phyloP scores from a whole-genome alignment of 2,888 invertebrate genomes.

The Bugulina stolonifera region DNA sequence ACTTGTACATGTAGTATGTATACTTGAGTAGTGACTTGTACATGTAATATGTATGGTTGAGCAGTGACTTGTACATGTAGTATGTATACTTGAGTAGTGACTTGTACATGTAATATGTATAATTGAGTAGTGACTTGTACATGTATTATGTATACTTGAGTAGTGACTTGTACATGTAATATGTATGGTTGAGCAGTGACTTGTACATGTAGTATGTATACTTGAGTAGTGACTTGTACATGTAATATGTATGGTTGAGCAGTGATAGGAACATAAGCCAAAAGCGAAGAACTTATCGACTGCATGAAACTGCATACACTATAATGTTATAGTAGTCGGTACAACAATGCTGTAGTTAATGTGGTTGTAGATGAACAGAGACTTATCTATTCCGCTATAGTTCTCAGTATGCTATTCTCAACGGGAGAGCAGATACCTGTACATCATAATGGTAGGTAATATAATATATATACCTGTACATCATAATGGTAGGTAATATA shows the following conservation, averaged over 20 bases:
- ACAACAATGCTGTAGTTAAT: not conserved
- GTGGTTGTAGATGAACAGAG: slow-evolving; percentile 57
- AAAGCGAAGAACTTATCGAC: too few species aligned
- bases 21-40: not conserved
- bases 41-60: not conserved
- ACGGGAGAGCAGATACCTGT: slow-evolving; percentile 84
- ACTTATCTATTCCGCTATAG: slow-evolving; percentile 73
- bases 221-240: too few species aligned
- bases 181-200: not conserved
- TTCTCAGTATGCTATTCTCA: slow-evolving; percentile 81
- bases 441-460: slow-evolving; percentile 71
- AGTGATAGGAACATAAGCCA: too few species aligned
- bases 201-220: not conserved
- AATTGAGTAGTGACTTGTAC: not conserved
- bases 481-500: too few species aligned
- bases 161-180: too few species aligned
- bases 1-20: not conserved
- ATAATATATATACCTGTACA: not conserved
- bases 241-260: too few species aligned
- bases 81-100: too few species aligned
- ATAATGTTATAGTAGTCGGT: not conserved
- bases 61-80: too few species aligned
- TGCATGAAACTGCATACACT: not conserved
- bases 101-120: not conserved
- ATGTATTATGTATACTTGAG: not conserved